phyloP scores from a whole-genome alignment of 2,113 vertebrate genomes.

The Phrynosoma platyrhinos region DNA sequence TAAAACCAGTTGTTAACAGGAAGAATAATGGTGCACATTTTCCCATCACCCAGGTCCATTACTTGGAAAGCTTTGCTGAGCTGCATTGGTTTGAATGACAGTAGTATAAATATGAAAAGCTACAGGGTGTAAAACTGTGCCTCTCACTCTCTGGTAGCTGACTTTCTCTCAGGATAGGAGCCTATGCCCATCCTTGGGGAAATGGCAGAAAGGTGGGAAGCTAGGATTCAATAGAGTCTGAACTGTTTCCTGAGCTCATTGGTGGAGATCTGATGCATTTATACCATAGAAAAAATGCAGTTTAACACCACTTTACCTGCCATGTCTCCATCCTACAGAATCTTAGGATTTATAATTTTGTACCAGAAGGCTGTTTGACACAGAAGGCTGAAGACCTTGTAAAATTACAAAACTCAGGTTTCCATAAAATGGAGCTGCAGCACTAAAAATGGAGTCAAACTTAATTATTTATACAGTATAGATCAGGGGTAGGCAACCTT shows the following conservation, averaged over 20 bases:
- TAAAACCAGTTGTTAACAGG: constrained; percentile 53
- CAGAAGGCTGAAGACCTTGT: too few relatives aligned
- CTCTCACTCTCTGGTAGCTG: not conserved
- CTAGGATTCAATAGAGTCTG: not conserved
- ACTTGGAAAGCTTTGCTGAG: constrained; percentile 47
- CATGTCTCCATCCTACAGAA: too few relatives aligned
- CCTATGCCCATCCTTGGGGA: not conserved
- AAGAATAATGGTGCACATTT: constrained; percentile 59
- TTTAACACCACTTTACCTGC: too few relatives aligned
- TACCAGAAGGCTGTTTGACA: too few relatives aligned
- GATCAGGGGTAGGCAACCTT: too few relatives aligned
- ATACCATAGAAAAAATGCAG: too few relatives aligned
- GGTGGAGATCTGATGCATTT: not conserved
- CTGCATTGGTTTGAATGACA: constrained; percentile 45
- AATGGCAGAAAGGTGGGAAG: not conserved
- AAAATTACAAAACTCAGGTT: too few relatives aligned
- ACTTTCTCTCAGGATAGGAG: not conserved
- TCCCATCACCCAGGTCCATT: constrained; percentile 35
- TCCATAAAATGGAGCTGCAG: too few relatives aligned
- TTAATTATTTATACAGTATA: too few relatives aligned
- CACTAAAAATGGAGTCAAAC: too few relatives aligned
- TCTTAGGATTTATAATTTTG: too few relatives aligned
- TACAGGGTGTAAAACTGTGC: constrained; percentile 6
- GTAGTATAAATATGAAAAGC: constrained; percentile 40
- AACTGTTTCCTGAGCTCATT: not conserved